Percentiles rank a stretch among this genome's conserved stretches.
phyloP scores from a whole-genome alignment of 35 echinoderm and acorn worm genomes.

The Diadema setosum region DNA sequence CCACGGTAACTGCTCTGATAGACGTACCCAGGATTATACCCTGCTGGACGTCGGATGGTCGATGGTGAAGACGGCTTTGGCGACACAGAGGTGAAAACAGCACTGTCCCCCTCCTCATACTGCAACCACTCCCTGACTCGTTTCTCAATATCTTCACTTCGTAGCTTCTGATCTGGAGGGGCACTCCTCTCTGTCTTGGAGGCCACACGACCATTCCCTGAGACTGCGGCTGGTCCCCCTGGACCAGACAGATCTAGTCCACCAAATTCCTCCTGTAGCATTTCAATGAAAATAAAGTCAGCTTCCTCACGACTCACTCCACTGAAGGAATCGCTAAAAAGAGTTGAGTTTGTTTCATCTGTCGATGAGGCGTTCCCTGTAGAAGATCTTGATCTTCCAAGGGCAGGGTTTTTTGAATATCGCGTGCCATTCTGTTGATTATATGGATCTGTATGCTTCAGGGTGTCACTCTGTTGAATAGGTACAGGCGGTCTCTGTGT shows the following conservation, averaged over 20 bases:
- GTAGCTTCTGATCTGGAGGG: conserved; percentile 64
- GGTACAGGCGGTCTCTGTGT: not conserved
- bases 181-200: not conserved
- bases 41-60: not conserved
- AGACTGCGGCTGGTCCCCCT: not conserved
- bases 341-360: not conserved
- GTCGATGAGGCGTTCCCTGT: not conserved
- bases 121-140: conserved; percentile 86
- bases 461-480: not conserved
- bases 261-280: conserved; percentile 90
- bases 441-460: not conserved
- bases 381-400: not conserved
- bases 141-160: conserved; percentile 83
- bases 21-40: not conserved
- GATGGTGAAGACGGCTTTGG: not conserved
- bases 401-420: conserved; percentile 12
- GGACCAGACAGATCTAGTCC: conserved; percentile 6
- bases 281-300: conserved; percentile 90
- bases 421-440: not conserved
- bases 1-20: not conserved
- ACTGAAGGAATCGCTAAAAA: conserved; percentile 23
- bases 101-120: conserved; percentile 29
- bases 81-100: not conserved
- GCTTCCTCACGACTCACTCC: conserved; percentile 25
- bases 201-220: not conserved